phyloP scores from a whole-genome alignment of 2,797 vertebrate genomes.

The Enteromius radiatus region DNA sequence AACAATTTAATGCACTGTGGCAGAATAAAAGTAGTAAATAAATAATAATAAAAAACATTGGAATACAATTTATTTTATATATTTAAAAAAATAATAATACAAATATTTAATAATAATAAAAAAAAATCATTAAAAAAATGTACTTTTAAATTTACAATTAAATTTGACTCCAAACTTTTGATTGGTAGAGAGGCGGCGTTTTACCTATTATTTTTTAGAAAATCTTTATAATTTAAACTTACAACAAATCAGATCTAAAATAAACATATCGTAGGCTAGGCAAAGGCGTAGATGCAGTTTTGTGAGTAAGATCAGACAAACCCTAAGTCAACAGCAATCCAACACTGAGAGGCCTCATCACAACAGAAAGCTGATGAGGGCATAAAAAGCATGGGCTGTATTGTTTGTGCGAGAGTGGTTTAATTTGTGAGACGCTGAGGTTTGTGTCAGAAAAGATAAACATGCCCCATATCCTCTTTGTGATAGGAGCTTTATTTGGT shows the following conservation, averaged over 20 bases:
- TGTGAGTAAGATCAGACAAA: constrained; percentile 49
- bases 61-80: neutral
- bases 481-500: constrained; percentile 76
- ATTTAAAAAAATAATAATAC: neutral
- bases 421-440: constrained; percentile 74
- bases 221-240: neutral
- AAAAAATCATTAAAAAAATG: neutral
- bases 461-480: constrained; percentile 68
- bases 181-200: neutral
- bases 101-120: no score
- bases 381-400: constrained; percentile 65
- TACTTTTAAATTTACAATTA: no score
- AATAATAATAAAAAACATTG: neutral
- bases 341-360: constrained; percentile 31
- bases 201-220: neutral
- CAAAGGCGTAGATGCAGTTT: constrained; percentile 32
- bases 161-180: neutral
- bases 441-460: constrained; percentile 77
- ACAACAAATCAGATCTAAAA: neutral
- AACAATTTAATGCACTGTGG: neutral
- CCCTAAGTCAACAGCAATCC: constrained; percentile 46
- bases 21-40: neutral
- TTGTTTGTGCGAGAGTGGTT: constrained; percentile 66
- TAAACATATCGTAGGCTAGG: neutral
- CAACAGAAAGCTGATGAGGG: constrained; percentile 53